Evolutionary conservation across 2,113 vertebrate species (phyloP).

Genomic region (Macrotis lagotis): DNA sequence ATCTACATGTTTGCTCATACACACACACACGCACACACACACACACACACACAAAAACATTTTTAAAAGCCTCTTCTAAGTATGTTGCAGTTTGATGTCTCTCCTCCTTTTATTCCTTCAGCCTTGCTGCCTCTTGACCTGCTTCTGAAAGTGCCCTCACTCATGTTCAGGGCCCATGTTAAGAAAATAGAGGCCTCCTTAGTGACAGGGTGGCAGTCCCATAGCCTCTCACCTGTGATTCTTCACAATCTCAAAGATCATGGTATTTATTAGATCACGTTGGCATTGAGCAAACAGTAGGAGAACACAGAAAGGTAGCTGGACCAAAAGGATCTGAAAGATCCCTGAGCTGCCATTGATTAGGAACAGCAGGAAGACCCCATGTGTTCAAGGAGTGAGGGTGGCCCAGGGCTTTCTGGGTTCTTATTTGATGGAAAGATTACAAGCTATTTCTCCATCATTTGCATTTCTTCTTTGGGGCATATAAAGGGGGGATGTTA

Average conservation of each 20-base stretch:
- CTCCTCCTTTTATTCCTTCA: constrained; percentile 80
- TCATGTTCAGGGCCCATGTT: constrained; percentile 54
- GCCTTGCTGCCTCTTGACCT: constrained; percentile 76
- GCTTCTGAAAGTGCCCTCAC: constrained; percentile 68
- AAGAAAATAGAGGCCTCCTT: constrained; percentile 70
- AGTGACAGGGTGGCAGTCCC: constrained; percentile 68
- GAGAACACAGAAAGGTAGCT: constrained; percentile 42
- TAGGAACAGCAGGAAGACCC: constrained; percentile 11
- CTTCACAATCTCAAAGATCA: constrained; percentile 77
- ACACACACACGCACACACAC: too few relatives aligned
- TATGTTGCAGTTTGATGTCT: constrained; percentile 42
- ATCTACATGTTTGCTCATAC: too few relatives aligned
- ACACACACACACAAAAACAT: background rate
- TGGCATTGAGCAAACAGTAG: constrained; percentile 26
- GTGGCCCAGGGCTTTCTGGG: constrained; percentile 55
- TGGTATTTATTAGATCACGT: constrained; percentile 51
- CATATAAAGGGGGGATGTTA: constrained; percentile 52
- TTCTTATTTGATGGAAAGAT: constrained; percentile 50
- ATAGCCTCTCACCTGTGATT: constrained; percentile 71
- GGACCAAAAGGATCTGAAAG: constrained; percentile 39
- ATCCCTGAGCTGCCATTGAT: constrained; percentile 18
- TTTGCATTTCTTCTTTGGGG: constrained; percentile 1
- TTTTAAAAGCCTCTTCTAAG: constrained; percentile 25
- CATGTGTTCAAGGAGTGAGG: too few relatives aligned
- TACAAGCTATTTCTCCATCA: constrained; percentile 31